A percentile compares a stretch with the other conserved stretches of the same genome.
Evolutionary conservation across 2,113 vertebrate genomes (phyloP).

Genomic region (Microtus richardsoni): DNA sequence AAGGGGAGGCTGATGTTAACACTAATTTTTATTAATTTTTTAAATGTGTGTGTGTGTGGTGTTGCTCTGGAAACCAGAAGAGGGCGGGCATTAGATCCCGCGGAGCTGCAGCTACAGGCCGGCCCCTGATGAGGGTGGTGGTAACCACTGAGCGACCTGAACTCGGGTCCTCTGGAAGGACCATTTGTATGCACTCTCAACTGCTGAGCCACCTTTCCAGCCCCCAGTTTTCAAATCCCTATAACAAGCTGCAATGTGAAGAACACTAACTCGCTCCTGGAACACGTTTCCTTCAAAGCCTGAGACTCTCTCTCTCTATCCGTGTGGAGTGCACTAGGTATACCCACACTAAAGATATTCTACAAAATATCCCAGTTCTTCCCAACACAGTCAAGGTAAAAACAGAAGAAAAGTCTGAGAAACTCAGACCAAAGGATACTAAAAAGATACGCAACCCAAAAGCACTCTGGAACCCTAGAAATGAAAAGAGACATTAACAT

Average conservation of each 20-base stretch:
- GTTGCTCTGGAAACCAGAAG: background rate
- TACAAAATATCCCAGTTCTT: background rate
- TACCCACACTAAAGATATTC: background rate
- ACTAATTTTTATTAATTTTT: background rate
- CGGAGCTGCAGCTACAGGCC: background rate
- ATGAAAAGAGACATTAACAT: background rate
- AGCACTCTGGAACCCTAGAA: background rate
- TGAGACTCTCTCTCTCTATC: background rate
- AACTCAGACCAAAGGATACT: background rate
- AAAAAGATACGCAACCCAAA: background rate
- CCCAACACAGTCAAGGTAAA: background rate
- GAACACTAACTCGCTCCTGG: background rate
- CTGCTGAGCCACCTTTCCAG: background rate
- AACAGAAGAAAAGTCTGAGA: conserved; percentile 18
- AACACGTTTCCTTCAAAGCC: background rate
- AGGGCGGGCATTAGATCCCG: background rate
- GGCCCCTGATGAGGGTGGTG: background rate
- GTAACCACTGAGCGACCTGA: background rate
- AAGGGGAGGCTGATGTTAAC: background rate
- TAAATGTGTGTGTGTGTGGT: background rate
- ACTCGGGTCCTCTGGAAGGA: background rate
- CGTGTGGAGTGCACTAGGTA: background rate
- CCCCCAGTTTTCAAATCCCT: background rate
- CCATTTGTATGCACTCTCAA: background rate
- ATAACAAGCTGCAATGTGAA: background rate